Conservation (phyloP, 2,797 vertebrate genomes). For the Eurystomus glaucurus region DNA sequence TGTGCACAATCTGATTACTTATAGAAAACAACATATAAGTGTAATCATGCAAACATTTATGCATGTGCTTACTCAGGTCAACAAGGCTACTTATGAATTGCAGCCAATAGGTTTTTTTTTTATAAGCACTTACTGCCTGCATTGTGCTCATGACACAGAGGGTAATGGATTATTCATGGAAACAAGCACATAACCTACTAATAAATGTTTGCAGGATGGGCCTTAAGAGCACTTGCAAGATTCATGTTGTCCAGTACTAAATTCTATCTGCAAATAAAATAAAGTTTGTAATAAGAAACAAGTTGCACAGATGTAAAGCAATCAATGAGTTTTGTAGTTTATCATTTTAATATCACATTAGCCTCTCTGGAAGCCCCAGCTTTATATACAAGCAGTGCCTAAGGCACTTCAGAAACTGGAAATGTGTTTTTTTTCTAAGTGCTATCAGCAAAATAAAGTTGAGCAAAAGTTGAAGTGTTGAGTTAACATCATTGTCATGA, state of each 20-base stretch:
- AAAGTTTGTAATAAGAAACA: background rate
- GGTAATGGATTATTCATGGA: constrained; percentile 50
- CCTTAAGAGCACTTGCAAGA: background rate
- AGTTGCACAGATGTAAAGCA: background rate
- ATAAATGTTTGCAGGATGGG: background rate
- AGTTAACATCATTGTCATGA: background rate
- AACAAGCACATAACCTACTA: constrained; percentile 2
- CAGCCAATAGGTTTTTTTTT: constrained; percentile 2
- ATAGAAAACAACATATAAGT: background rate
- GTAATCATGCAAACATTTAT: background rate
- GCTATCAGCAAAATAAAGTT: background rate
- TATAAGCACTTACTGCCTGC: background rate
- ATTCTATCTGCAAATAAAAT: constrained; percentile 33
- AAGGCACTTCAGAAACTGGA: background rate
- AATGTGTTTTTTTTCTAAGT: background rate
- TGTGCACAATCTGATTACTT: background rate
- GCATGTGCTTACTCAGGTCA: background rate
- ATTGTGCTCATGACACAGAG: background rate
- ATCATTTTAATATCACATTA: background rate
- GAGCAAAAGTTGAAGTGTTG: background rate
- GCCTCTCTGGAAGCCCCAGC: background rate
- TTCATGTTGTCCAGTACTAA: background rate
- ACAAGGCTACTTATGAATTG: background rate
- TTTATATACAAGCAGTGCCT: background rate
- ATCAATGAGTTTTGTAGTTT: background rate